phyloP scores from a whole-genome alignment of 2,888 invertebrate genomes.

The Platycnemis pennipes region DNA sequence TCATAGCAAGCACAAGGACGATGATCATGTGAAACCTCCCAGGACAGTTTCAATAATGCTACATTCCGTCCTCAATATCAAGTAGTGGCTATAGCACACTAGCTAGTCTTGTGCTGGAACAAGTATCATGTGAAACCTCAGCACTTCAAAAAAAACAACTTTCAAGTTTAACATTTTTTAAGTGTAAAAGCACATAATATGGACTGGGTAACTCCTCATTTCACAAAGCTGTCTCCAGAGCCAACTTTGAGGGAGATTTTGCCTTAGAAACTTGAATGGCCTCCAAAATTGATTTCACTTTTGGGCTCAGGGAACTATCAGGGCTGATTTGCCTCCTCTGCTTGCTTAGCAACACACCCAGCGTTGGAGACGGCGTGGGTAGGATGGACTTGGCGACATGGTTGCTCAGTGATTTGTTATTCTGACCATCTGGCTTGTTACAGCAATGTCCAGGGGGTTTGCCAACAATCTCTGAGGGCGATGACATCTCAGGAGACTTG shows the following conservation, averaged over 20 bases:
- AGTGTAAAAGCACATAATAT: not conserved
- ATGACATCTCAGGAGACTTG: not conserved
- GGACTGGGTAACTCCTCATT: not conserved
- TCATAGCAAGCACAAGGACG: too few relatives aligned
- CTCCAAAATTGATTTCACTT: conserved; percentile 58
- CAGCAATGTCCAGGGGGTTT: not conserved
- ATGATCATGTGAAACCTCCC: too few relatives aligned
- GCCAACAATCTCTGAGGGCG: not conserved
- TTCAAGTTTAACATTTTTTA: not conserved
- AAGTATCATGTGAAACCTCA: too few relatives aligned
- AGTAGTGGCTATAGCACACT: too few relatives aligned
- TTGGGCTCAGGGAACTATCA: conserved; percentile 23
- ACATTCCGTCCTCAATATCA: too few relatives aligned
- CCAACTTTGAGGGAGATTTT: conserved; percentile 63
- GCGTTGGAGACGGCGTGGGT: conserved; percentile 43
- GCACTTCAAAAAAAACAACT: not conserved
- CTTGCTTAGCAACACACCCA: conserved; percentile 54
- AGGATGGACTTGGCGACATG: conserved; percentile 22
- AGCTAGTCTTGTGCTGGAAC: too few relatives aligned
- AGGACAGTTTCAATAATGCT: too few relatives aligned
- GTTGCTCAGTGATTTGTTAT: conserved; percentile 10
- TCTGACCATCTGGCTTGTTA: not conserved
- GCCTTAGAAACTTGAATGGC: conserved; percentile 65
- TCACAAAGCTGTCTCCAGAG: conserved; percentile 64
- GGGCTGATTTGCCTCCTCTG: conserved; percentile 47